Conservation (phyloP, 2,888 invertebrate genomes). For the Troides helena region DNA sequence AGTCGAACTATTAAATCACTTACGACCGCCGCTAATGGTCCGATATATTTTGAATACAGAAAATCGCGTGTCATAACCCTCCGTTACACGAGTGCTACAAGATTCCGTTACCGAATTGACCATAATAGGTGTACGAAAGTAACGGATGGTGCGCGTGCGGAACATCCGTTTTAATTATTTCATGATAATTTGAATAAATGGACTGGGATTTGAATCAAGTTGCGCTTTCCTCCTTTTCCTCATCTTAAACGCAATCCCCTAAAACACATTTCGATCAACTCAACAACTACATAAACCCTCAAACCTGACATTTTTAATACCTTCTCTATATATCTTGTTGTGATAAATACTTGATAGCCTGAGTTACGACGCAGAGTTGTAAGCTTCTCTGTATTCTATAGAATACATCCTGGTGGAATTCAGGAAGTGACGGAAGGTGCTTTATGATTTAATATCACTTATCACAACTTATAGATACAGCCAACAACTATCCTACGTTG, state of each 20-base stretch:
- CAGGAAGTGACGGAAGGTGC: no score
- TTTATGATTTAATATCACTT: no score
- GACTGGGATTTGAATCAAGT: slow-evolving; percentile 29
- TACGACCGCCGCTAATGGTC: slow-evolving; percentile 3
- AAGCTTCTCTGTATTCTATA: no score
- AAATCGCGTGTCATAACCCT: slow-evolving; percentile 45
- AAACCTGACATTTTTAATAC: neutral
- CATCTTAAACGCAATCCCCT: neutral
- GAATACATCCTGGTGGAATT: no score
- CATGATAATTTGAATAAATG: slow-evolving; percentile 42
- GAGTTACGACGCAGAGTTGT: no score
- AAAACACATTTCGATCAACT: neutral
- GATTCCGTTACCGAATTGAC: slow-evolving; percentile 69
- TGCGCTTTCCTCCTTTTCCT: slow-evolving; percentile 15
- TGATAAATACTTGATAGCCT: no score
- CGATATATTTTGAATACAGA: slow-evolving; percentile 11
- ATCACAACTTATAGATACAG: no score
- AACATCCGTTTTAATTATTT: slow-evolving; percentile 53
- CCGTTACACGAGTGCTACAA: slow-evolving; percentile 56
- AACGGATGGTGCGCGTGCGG: slow-evolving; percentile 50
- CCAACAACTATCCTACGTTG: no score
- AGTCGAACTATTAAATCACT: neutral
- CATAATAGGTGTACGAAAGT: slow-evolving; percentile 43
- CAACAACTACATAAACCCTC: neutral
- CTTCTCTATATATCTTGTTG: no score